Evolutionary conservation across 2,797 vertebrate species (phyloP), one percentile per base, ranked within the genome.

Genomic region (Intellagama lesueurii): DNA sequence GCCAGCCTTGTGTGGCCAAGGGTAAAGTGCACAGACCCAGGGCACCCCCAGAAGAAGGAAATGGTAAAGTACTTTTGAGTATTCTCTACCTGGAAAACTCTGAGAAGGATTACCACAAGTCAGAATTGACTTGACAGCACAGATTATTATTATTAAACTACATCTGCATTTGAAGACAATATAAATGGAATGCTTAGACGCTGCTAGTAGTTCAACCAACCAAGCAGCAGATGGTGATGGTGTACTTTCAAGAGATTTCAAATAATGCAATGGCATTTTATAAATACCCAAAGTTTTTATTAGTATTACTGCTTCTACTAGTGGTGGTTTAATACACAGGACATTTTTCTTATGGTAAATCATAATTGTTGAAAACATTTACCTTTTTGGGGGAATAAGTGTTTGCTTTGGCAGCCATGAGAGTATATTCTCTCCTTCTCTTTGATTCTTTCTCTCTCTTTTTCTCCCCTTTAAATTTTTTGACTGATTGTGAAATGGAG

Each of bases 141-240:
- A 14, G 52, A 8, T 56, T 12, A 56, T 56, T 12, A 56, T 56
- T 12, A 56, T 56, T 56, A 76, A n/a, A 81, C 40, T 28, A 68
- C 44, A 30, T 72, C 16, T 72, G 83, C 87, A 85, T 8, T 19
- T 30, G 5, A 66, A 60, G 28, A 11, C 28, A 11, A n/a, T 6
- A 8, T 4, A 47, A 24, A 3, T 0, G 7, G 0, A 4, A 49
- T 85, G 16, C 44, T 79, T 40, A 0, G 0, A 24, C 14, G 60
- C 8, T 90, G 19, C 4, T 47, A 83, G 94, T 69, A 95, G 87
- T 95, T 90, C 92, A 92, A 75, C 3, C 70, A 17, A 22, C 8
- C 86, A 86, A 87, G 60, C 95, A 90, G 93, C 70, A 96, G 95
- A 75, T 95, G 95, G 95, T 88, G 91, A 88, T 95, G 86, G 26